Conservation (phyloP, 2,888 invertebrate genomes). For the Pristionchus entomophagus region DNA sequence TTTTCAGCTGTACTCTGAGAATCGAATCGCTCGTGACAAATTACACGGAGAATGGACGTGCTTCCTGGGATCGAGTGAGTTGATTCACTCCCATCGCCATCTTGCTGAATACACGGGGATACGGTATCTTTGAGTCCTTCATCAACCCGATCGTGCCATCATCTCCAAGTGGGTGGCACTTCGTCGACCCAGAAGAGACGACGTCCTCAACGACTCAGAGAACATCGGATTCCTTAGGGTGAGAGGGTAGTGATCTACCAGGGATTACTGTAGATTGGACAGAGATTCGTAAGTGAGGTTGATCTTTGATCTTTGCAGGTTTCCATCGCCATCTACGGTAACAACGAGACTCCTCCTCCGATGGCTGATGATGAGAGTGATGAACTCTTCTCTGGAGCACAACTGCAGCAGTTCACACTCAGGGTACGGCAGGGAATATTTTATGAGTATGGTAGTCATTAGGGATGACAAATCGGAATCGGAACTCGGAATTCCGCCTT, state of each 20-base stretch:
- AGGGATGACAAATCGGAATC: no score
- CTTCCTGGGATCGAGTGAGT: conserved; percentile 41
- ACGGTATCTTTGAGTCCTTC: conserved; percentile 47
- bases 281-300: no score
- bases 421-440: conserved; percentile 50
- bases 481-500: no score
- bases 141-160: conserved; percentile 48
- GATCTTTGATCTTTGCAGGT: conserved; percentile 46
- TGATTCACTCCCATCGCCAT: background rate
- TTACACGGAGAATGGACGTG: conserved; percentile 43
- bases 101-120: no score
- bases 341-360: conserved; percentile 61
- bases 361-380: conserved; percentile 59
- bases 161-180: conserved; percentile 69
- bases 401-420: conserved; percentile 61
- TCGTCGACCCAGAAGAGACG: conserved; percentile 53
- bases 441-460: no score
- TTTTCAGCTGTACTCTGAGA: conserved; percentile 37
- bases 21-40: conserved; percentile 27
- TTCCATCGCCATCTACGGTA: conserved; percentile 60
- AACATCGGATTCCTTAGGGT: conserved; percentile 69
- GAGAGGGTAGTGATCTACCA: background rate
- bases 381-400: conserved; percentile 65
- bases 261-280: background rate
- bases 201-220: conserved; percentile 57